Evolutionary conservation across 2,797 vertebrate genomes (phyloP), one percentile per base, ranked within the genome.

Genomic region (Danio kyathit): DNA sequence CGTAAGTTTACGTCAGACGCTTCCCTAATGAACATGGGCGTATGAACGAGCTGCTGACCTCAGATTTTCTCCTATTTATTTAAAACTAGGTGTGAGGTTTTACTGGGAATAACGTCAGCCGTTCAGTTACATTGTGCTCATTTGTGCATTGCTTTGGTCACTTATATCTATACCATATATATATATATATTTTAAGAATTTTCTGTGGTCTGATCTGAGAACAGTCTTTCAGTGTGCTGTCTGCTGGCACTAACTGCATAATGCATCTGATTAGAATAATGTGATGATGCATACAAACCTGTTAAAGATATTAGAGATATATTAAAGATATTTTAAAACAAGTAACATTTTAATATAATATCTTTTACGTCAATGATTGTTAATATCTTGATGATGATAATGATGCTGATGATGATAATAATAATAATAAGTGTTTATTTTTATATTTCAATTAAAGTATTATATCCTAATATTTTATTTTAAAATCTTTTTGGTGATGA

Each of bases 211-310:
- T 71, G 69, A 71, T 54, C 38, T 19, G 6, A 54, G 69, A 41
- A 54, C 69, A 43, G 69, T 16, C 41, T 63, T 16, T 76, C 38
- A 38, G 38, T 51, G 38, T n/a, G 21, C 60, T 60, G 46, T 17
- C 43, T 51, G 44, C 16, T 46, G 13, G 9, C 57, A 41, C 48
- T 51, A 44, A 76, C n/a, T 46, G 19, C 14, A 9, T 56, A n/a
- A 56, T 71, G 49, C 49, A 48, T 43, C 63, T 82, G 56, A 63
- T 82, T 48, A 76, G 66, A 10, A 71, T 54, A 71, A 56, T 19
- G 54, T 19, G n/a, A 43, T 56, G n/a, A n/a, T n/a, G n/a, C 51
- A 71, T 56, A 43, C 69, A 43, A 71, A 71, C n/a, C 49, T 38
- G 6, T n/a, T n/a, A n/a, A n/a, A n/a, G n/a, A n/a, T n/a, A n/a